phyloP scores from a whole-genome alignment of 2,888 invertebrate genomes.

The Linyphia triangularis region DNA sequence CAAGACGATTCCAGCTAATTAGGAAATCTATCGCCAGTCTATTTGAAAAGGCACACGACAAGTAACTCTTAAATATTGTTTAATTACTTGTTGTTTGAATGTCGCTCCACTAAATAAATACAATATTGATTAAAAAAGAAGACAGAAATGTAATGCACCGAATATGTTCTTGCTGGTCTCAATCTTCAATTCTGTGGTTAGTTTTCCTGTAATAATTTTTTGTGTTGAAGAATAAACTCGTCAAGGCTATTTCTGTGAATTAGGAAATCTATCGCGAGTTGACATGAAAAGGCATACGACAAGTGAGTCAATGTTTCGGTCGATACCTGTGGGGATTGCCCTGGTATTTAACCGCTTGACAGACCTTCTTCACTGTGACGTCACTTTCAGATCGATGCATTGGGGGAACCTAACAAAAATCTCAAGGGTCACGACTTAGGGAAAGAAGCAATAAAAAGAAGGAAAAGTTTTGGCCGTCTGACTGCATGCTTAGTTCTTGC shows the following conservation, averaged over 20 bases:
- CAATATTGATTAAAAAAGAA: too few species aligned
- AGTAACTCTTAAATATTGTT: too few species aligned
- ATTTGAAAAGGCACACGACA: background rate
- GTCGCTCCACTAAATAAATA: too few species aligned
- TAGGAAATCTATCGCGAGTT: conserved; percentile 11
- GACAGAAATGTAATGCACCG: too few species aligned
- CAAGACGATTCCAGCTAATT: background rate
- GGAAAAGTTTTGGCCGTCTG: background rate
- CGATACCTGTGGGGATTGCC: conserved; percentile 45
- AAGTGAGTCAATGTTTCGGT: conserved; percentile 28
- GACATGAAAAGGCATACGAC: conserved; percentile 9
- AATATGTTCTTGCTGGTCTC: too few species aligned
- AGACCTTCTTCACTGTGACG: conserved; percentile 25
- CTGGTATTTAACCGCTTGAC: conserved; percentile 29
- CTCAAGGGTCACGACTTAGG: background rate
- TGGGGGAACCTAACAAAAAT: conserved; percentile 7
- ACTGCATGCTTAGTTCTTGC: background rate
- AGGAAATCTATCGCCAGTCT: background rate
- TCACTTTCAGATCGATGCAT: conserved; percentile 43
- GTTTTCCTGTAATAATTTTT: too few species aligned
- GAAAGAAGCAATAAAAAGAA: background rate
- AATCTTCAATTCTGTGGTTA: too few species aligned
- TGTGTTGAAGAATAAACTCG: too few species aligned
- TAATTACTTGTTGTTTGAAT: too few species aligned
- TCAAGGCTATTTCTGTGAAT: background rate